These are phyloP conservation scores for Andrena trimmerana DNA, from an alignment of 2,888 invertebrate genomes.

Conservation along the genomic window DNA sequence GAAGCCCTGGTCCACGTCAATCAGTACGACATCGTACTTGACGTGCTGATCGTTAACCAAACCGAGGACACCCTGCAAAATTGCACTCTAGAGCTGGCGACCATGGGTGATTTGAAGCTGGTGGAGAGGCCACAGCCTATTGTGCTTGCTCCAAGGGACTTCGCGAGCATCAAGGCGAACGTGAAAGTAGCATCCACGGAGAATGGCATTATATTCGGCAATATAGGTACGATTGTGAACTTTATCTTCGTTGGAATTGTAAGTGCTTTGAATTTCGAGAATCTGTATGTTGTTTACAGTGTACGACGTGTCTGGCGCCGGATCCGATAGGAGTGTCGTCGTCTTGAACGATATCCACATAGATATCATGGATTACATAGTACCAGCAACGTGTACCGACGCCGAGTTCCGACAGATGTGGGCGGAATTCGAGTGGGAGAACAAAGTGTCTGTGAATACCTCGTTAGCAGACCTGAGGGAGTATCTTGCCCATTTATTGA, in stretches of 20 bases:
- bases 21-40: constrained; percentile 99
- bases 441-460: constrained; percentile 99
- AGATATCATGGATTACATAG: constrained; percentile 99
- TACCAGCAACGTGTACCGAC: constrained; percentile 97
- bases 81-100: constrained; percentile 98
- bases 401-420: constrained; percentile 99
- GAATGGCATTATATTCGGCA: constrained; percentile 99
- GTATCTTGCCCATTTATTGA: constrained; percentile 96
- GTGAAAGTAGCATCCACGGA: constrained; percentile 99
- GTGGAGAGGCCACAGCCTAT: constrained; percentile 99
- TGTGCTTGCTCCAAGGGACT: constrained; percentile 98
- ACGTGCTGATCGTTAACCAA: constrained; percentile 99
- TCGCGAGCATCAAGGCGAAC: constrained; percentile 98
- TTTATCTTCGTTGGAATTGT: neutral
- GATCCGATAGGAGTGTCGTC: constrained; percentile 97
- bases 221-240: constrained; percentile 91
- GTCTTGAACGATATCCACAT: constrained; percentile 99
- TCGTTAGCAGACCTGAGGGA: constrained; percentile 96
- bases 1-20: constrained; percentile 99
- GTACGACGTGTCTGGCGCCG: constrained; percentile 97
- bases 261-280: neutral
- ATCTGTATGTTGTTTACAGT: constrained; percentile 86
- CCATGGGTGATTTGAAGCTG: constrained; percentile 98
- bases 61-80: constrained; percentile 99
- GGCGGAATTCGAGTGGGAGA: constrained; percentile 99